These are phyloP conservation scores for Periophthalmodon schlosseri DNA, from an alignment of 2,113 vertebrate genomes.

Conservation along the genomic window DNA sequence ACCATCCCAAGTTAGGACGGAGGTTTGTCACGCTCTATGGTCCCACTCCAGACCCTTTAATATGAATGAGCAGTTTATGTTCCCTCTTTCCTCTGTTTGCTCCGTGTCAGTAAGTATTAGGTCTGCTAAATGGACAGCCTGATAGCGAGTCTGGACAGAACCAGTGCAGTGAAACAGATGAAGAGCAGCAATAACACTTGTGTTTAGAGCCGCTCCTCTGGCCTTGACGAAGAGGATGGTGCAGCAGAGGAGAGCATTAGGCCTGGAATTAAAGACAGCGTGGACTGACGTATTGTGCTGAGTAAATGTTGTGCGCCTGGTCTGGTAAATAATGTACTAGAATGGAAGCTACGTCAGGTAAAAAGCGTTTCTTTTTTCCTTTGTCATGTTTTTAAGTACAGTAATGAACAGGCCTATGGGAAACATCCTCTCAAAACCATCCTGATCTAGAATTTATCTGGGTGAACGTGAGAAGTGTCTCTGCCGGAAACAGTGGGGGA, in stretches of 20 bases:
- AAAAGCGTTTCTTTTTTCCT: not conserved
- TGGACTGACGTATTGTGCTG: conserved; percentile 54
- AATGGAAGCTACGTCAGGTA: conserved; percentile 46
- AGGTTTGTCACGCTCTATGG: no score
- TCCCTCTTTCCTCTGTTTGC: not conserved
- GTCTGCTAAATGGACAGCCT: not conserved
- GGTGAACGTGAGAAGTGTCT: no score
- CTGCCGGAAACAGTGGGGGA: no score
- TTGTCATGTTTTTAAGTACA: not conserved
- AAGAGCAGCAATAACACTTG: not conserved
- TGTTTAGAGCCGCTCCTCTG: conserved; percentile 33
- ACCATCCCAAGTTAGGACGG: no score
- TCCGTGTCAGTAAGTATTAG: not conserved
- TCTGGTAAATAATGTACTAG: conserved; percentile 58
- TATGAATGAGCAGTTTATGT: no score
- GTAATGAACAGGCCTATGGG: no score
- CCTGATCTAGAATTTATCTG: no score
- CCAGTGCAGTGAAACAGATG: conserved; percentile 2
- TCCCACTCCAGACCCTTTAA: no score
- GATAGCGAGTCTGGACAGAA: not conserved
- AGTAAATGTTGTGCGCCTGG: conserved; percentile 63
- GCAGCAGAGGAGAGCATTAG: conserved; percentile 43
- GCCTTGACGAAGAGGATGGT: conserved; percentile 32
- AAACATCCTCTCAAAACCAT: no score
- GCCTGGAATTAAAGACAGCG: conserved; percentile 48